Conservation (phyloP, 2,797 vertebrate species). For the Melanotaenia boesemani region DNA sequence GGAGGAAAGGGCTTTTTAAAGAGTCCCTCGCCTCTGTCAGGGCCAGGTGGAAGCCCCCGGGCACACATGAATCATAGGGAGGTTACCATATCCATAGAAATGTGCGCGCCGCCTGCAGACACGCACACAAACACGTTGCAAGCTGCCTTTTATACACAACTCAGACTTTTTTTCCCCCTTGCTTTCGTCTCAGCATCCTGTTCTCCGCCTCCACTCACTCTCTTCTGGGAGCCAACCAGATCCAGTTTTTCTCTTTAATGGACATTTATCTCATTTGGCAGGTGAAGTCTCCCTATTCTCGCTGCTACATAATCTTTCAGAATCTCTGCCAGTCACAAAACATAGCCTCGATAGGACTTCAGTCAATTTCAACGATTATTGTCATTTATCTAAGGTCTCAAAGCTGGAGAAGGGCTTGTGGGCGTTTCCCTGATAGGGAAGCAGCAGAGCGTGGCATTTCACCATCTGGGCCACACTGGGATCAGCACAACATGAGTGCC, state of each 20-base stretch:
- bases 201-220: constrained; percentile 8
- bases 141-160: constrained; percentile 23
- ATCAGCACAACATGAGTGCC: constrained; percentile 68
- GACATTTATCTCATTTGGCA: constrained; percentile 62
- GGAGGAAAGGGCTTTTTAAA: constrained; percentile 61
- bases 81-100: constrained; percentile 33
- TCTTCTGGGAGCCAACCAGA: constrained; percentile 29
- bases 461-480: constrained; percentile 72
- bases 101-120: constrained; percentile 15
- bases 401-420: constrained; percentile 46
- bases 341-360: constrained; percentile 24
- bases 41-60: constrained; percentile 68
- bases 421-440: constrained; percentile 58
- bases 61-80: constrained; percentile 53
- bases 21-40: constrained; percentile 38
- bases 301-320: constrained; percentile 43
- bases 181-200: constrained; percentile 6
- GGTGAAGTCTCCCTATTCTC: constrained; percentile 55
- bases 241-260: constrained; percentile 35
- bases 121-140: constrained; percentile 12
- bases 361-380: constrained; percentile 54
- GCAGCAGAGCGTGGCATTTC: constrained; percentile 61
- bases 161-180: background rate
- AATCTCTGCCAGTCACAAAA: constrained; percentile 34
- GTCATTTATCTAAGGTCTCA: constrained; percentile 70